Conservation (phyloP, 2,113 vertebrate species). For the Sceloporus tristichus region DNA sequence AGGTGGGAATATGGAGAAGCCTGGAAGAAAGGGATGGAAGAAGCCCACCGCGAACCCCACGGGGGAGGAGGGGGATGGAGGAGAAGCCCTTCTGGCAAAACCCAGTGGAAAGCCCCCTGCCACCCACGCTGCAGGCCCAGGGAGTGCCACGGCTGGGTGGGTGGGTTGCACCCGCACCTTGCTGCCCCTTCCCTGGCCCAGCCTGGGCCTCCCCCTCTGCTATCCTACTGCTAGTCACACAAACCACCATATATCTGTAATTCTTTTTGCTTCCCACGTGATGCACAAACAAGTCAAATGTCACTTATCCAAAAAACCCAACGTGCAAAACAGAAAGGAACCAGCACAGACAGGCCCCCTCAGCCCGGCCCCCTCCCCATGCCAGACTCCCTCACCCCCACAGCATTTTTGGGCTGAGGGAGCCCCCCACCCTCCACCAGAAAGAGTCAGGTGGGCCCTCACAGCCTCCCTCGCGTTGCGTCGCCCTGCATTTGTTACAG, state of each 20-base stretch:
- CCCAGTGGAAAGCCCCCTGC: no score
- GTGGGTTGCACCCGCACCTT: background rate
- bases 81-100: no score
- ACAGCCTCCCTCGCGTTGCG: background rate
- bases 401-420: background rate
- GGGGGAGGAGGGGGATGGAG: background rate
- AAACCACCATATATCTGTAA: constrained; percentile 65
- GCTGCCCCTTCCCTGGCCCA: background rate
- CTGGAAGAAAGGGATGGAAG: background rate
- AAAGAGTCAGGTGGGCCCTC: constrained; percentile 12
- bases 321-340: constrained; percentile 79
- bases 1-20: background rate
- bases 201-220: constrained; percentile 40
- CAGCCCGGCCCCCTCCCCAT: constrained; percentile 45
- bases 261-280: constrained; percentile 65
- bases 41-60: background rate
- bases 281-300: constrained; percentile 79
- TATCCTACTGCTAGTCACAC: constrained; percentile 79
- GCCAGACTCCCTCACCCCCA: background rate
- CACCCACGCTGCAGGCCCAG: no score
- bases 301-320: constrained; percentile 78
- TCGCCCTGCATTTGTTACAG: constrained; percentile 46
- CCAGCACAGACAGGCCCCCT: constrained; percentile 18
- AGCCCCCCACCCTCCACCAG: background rate
- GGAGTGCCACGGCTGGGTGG: background rate